Evolutionary conservation across 2,113 vertebrate genomes (phyloP).

Genomic region (Pachycephala philippinensis): DNA sequence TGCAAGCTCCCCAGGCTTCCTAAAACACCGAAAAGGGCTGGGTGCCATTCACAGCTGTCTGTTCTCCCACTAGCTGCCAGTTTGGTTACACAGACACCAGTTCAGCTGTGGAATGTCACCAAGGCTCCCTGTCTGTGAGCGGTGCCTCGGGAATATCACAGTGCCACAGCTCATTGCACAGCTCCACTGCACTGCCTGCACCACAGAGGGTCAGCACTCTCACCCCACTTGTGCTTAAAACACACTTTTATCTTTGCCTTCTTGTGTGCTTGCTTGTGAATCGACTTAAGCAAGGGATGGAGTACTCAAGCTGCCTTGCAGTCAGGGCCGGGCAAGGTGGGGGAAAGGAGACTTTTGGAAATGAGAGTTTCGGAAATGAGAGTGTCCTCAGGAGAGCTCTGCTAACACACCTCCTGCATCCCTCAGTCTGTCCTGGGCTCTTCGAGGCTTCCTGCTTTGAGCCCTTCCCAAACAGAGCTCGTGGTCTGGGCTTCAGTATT

Average conservation of each 20-base stretch:
- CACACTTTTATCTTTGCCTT: not conserved
- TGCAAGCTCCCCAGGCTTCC: not conserved
- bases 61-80: not conserved
- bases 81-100: not conserved
- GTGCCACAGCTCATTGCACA: rapidly evolving
- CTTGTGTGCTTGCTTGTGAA: not conserved
- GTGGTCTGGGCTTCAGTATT: not conserved
- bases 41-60: not conserved
- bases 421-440: not conserved
- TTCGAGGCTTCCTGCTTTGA: not conserved
- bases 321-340: not conserved
- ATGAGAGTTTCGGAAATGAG: not conserved
- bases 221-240: not conserved
- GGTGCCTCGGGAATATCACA: not conserved
- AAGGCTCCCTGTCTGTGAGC: not conserved
- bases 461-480: not conserved
- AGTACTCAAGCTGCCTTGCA: not conserved
- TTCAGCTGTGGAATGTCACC: not conserved
- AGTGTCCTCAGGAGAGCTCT: not conserved
- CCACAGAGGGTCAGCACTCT: not conserved
- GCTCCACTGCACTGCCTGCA: not conserved
- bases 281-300: rapidly evolving
- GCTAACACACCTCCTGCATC: not conserved
- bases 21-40: not conserved
- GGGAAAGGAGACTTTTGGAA: not conserved